phyloP scores from a whole-genome alignment of 2,797 vertebrate species.

The Thunnus albacares region DNA sequence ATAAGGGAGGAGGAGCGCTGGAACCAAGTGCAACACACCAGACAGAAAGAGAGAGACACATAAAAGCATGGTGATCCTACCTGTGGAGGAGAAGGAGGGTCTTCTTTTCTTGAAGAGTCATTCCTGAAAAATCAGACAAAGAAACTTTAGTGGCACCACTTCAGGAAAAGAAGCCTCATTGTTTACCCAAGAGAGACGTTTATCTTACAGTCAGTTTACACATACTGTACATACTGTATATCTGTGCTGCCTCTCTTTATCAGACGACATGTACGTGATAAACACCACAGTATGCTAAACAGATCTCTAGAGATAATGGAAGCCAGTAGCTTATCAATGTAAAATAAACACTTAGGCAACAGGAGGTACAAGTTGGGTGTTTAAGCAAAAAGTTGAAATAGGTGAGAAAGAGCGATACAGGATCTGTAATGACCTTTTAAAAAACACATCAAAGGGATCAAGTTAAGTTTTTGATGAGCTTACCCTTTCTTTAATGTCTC shows the following conservation, averaged over 20 bases:
- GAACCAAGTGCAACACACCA: neutral
- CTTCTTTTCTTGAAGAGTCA: conserved; percentile 54
- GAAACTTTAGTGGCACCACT: neutral
- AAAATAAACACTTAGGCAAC: conserved; percentile 19
- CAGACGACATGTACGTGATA: conserved; percentile 32
- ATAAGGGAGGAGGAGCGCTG: neutral
- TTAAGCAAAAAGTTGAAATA: conserved; percentile 1
- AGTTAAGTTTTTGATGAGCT: conserved; percentile 32
- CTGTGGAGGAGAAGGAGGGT: conserved; percentile 44
- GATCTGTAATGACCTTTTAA: neutral
- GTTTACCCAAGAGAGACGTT: neutral
- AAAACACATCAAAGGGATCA: neutral
- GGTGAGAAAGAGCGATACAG: neutral
- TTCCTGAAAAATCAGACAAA: conserved; percentile 66
- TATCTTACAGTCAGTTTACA: conserved; percentile 7
- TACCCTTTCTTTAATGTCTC: conserved; percentile 88
- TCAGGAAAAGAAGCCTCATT: conserved; percentile 5
- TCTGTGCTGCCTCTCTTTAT: conserved; percentile 37
- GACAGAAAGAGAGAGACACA: neutral
- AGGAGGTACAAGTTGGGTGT: neutral
- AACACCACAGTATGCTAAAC: conserved; percentile 18
- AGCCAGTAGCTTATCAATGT: conserved; percentile 26
- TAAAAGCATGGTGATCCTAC: conserved; percentile 46
- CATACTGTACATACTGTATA: neutral
- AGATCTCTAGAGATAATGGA: conserved; percentile 23